A percentile compares a stretch with the other conserved stretches of the same genome.
These are phyloP conservation scores for Columba janthina DNA, from an alignment of 2,113 vertebrate genomes.

Conservation along the genomic window DNA sequence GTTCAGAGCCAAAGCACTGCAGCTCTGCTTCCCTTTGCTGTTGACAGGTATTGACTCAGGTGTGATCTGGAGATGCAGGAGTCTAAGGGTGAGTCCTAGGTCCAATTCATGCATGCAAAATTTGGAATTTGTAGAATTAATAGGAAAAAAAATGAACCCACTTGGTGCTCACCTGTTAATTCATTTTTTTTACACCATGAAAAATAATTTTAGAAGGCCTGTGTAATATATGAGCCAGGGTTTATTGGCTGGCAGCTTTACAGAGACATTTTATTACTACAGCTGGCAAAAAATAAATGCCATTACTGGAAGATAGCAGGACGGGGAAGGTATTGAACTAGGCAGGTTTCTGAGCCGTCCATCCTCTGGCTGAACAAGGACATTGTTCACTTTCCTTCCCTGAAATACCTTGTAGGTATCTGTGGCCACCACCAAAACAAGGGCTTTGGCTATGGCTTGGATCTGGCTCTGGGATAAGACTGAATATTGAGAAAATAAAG, in stretches of 20 bases:
- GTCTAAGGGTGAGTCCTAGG: neutral
- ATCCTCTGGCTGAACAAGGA: neutral
- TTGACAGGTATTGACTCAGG: neutral
- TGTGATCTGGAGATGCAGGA: neutral
- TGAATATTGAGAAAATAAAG: neutral
- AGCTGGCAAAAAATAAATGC: neutral
- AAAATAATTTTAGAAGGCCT: neutral
- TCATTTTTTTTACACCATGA: neutral
- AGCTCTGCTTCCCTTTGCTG: neutral
- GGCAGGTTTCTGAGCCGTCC: neutral
- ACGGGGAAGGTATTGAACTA: neutral
- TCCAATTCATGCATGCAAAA: neutral
- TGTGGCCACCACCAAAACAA: fast-evolving
- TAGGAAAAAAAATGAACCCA: neutral
- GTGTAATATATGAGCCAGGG: neutral
- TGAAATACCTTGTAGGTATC: too few species aligned
- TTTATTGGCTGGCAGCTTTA: neutral
- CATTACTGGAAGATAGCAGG: neutral
- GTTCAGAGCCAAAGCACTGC: neutral
- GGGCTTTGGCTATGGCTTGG: neutral
- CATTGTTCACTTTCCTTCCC: neutral
- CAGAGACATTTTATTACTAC: neutral
- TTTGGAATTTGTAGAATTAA: neutral
- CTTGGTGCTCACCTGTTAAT: neutral
- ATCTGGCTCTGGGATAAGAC: neutral